Conservation (phyloP, 2,888 invertebrate species). For the Aphodius sticticus region DNA sequence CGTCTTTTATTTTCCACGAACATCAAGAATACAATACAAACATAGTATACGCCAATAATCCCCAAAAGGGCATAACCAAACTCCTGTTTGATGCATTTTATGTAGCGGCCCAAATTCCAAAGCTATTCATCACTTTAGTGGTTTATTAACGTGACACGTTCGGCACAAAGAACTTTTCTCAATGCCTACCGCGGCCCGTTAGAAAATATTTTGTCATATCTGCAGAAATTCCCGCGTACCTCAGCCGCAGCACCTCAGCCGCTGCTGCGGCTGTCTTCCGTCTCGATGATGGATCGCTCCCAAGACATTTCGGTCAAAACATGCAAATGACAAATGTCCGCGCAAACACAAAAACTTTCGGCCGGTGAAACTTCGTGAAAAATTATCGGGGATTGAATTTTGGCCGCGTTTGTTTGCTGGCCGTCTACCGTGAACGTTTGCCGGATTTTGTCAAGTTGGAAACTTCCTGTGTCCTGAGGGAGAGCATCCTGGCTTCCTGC, state of each 20-base stretch:
- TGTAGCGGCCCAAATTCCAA: not conserved
- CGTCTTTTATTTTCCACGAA: too few relatives aligned
- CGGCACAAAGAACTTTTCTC: not conserved
- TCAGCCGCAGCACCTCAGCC: too few relatives aligned
- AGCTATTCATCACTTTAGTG: not conserved
- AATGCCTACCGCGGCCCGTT: not conserved
- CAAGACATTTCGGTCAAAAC: constrained; percentile 55
- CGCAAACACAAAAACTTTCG: constrained; percentile 55
- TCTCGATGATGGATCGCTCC: constrained; percentile 54
- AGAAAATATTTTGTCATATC: not conserved
- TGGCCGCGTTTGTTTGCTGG: constrained; percentile 41
- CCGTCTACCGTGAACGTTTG: constrained; percentile 16
- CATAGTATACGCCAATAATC: not conserved
- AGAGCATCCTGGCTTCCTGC: constrained; percentile 52
- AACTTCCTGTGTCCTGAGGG: constrained; percentile 53
- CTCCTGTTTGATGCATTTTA: not conserved
- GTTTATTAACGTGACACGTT: not conserved
- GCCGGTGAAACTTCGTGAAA: constrained; percentile 47
- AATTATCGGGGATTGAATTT: constrained; percentile 59
- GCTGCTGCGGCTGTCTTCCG: not conserved
- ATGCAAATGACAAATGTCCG: constrained; percentile 58
- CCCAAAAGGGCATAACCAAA: not conserved
- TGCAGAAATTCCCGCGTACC: not conserved
- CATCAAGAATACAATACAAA: not conserved
- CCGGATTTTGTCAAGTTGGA: constrained; percentile 53